Conservation (phyloP, 2,797 vertebrate genomes). For the Sparus aurata region DNA sequence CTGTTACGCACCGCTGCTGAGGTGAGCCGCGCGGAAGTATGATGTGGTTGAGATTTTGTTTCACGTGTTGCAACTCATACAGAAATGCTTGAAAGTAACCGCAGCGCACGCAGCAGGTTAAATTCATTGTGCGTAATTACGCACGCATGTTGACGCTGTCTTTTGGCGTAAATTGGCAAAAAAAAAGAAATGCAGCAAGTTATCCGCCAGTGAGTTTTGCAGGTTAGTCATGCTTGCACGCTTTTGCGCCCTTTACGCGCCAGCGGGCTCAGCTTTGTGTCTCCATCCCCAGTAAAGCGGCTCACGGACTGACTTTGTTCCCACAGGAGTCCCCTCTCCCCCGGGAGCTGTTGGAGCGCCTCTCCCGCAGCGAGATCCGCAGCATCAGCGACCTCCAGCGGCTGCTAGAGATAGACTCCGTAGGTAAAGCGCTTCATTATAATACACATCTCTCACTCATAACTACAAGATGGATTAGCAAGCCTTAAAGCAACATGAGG, state of each 20-base stretch:
- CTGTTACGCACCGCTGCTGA: slow-evolving; percentile 89
- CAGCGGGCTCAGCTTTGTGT: neutral
- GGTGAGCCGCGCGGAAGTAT: slow-evolving; percentile 74
- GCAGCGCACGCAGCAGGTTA: neutral
- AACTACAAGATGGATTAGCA: neutral
- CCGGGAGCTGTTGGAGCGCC: slow-evolving; percentile 92
- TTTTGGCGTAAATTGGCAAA: neutral
- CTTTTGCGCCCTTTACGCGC: neutral
- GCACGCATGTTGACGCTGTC: neutral
- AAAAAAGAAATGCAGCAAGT: neutral
- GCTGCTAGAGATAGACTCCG: slow-evolving; percentile 96
- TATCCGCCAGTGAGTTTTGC: neutral
- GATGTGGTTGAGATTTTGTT: neutral
- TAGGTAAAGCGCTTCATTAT: slow-evolving; percentile 91
- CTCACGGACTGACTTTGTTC: slow-evolving; percentile 16
- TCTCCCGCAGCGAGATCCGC: slow-evolving; percentile 94
- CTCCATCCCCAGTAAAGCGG: neutral
- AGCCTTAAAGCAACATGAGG: neutral
- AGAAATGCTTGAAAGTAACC: neutral
- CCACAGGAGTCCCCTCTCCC: slow-evolving; percentile 93
- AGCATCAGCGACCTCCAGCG: slow-evolving; percentile 98
- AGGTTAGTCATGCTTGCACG: neutral
- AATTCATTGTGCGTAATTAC: slow-evolving; percentile 50
- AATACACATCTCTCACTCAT: slow-evolving; percentile 14
- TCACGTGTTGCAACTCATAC: neutral